Conservation (phyloP, 2,888 invertebrate genomes). For the Xiphydria camelus region DNA sequence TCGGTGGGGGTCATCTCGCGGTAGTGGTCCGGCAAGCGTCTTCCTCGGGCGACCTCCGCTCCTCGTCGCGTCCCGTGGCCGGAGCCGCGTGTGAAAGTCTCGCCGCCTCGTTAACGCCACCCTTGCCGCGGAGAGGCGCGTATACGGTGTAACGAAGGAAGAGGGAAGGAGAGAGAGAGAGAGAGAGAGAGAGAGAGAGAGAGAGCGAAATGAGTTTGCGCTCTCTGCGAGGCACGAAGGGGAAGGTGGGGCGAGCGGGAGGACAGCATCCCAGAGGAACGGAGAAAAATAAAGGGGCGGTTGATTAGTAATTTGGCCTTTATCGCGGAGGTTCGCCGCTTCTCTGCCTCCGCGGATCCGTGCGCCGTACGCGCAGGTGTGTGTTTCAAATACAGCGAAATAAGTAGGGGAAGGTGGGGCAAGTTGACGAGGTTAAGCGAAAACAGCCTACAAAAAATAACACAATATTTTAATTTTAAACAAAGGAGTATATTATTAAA, state of each 20-base stretch:
- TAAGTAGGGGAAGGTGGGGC: too few relatives aligned
- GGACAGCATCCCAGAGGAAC: constrained; percentile 16
- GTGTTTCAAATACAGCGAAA: too few relatives aligned
- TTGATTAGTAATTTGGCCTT: constrained; percentile 43
- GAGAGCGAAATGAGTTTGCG: too few relatives aligned
- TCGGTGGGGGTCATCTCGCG: too few relatives aligned
- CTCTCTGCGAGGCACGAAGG: constrained; percentile 3
- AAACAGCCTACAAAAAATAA: too few relatives aligned
- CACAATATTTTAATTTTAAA: too few relatives aligned
- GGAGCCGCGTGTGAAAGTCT: constrained; percentile 40
- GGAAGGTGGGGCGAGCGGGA: constrained; percentile 7
- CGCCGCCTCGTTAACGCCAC: constrained; percentile 44
- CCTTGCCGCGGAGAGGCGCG: constrained; percentile 19
- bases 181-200: constrained; percentile 16
- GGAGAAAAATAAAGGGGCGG: constrained; percentile 42
- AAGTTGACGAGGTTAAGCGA: too few relatives aligned
- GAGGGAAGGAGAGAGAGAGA: constrained; percentile 15
- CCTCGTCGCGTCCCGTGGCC: neutral
- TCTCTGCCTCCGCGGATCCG: too few relatives aligned
- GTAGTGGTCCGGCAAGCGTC: too few relatives aligned
- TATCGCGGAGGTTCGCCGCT: constrained; percentile 34
- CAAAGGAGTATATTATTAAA: too few relatives aligned
- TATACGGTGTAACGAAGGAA: neutral
- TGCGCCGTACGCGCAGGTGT: too few relatives aligned
- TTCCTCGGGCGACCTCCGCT: too few relatives aligned